Percentiles rank a stretch among this genome's conserved stretches.
These are phyloP conservation scores for Cyphomyrus discorhynchus DNA, from an alignment of 2,113 vertebrate species.

Conservation along the genomic window DNA sequence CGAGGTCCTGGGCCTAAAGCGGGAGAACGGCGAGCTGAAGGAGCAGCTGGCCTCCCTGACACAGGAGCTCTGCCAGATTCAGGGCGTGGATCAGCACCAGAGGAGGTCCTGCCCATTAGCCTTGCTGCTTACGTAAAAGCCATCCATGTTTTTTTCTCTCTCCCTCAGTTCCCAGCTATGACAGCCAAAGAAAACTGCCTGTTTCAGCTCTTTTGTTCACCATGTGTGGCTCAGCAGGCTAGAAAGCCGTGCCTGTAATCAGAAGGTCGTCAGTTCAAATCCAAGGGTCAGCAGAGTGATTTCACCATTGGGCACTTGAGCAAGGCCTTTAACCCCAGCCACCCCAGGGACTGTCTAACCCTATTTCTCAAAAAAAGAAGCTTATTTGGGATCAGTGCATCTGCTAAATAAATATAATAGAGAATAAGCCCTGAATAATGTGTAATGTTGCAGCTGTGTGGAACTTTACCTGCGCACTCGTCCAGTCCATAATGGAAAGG, in stretches of 20 bases:
- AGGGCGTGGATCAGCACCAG: constrained; percentile 66
- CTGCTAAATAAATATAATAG: neutral
- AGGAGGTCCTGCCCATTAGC: constrained; percentile 52
- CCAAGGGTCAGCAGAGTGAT: neutral
- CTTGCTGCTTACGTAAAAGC: neutral
- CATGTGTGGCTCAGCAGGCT: neutral
- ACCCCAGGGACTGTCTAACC: neutral
- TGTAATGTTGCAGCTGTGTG: neutral
- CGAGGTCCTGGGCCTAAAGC: constrained; percentile 63
- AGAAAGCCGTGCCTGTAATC: neutral
- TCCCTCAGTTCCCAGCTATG: neutral
- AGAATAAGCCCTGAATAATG: neutral
- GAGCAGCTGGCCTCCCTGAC: constrained; percentile 68
- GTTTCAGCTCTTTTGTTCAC: neutral
- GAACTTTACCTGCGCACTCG: neutral
- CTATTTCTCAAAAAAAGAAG: neutral
- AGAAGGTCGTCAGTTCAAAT: neutral
- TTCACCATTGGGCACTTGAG: neutral
- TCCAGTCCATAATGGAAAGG: neutral
- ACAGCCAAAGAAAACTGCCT: neutral
- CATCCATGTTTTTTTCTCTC: neutral
- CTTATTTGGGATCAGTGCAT: neutral
- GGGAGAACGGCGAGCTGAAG: constrained; percentile 72
- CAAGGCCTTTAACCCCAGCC: neutral
- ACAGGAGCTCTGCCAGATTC: constrained; percentile 68